Conservation (phyloP, 2,888 invertebrate genomes). For the Onchidella celtica region DNA sequence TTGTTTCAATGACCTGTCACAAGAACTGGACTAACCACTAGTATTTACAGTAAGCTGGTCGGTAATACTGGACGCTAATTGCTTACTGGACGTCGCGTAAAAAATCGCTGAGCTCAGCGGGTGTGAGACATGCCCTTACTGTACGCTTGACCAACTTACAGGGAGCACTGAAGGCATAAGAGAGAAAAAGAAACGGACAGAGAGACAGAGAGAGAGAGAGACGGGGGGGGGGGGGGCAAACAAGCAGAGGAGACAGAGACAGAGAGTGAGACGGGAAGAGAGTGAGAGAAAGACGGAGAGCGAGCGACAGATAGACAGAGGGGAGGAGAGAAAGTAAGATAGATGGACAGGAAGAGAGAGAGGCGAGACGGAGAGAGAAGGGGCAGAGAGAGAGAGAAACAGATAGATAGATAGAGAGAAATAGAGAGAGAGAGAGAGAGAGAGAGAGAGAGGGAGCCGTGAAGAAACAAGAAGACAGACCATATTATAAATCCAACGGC, state of each 20-base stretch:
- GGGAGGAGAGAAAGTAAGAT: background rate
- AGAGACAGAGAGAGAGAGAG: background rate
- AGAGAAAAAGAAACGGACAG: background rate
- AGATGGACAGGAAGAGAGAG: too few species aligned
- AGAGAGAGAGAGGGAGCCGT: background rate
- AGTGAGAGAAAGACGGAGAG: background rate
- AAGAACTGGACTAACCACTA: too few species aligned
- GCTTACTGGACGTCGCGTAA: too few species aligned
- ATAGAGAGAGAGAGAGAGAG: background rate
- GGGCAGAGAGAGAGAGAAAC: background rate
- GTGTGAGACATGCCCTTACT: too few species aligned
- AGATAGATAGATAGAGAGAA: background rate
- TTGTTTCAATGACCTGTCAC: too few species aligned
- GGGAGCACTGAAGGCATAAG: too few species aligned
- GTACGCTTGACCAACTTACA: too few species aligned
- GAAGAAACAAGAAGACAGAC: too few species aligned
- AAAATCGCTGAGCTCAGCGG: too few species aligned
- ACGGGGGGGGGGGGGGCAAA: background rate
- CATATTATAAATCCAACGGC: too few species aligned
- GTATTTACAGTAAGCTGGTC: too few species aligned
- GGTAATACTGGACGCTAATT: too few species aligned
- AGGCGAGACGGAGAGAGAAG: background rate
- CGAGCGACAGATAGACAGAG: background rate
- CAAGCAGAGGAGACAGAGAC: background rate
- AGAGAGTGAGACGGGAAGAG: background rate